These are phyloP conservation scores for Erpornis zantholeuca DNA, from an alignment of 2,113 vertebrate genomes.

Conservation along the genomic window DNA sequence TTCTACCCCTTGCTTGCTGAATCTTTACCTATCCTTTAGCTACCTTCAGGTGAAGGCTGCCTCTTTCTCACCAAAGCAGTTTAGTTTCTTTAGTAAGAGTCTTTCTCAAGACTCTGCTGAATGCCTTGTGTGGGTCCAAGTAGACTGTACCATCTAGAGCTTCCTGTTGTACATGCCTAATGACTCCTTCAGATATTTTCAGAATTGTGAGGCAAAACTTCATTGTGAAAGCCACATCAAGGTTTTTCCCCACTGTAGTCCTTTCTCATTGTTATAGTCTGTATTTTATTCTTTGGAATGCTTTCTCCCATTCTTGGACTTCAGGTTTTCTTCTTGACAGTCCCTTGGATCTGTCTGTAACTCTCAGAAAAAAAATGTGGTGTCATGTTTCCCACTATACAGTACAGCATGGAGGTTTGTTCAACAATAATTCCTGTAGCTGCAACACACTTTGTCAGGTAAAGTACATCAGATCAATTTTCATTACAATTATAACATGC, in stretches of 20 bases:
- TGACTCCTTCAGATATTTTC: not conserved
- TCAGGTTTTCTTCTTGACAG: not conserved
- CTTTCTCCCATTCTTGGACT: not conserved
- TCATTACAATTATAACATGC: not conserved
- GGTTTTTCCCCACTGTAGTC: not conserved
- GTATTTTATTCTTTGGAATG: not conserved
- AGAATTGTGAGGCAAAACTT: not conserved
- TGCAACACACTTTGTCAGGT: not conserved
- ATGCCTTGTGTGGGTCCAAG: not conserved
- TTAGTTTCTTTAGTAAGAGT: not conserved
- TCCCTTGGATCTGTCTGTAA: not conserved
- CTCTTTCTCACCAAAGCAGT: not conserved
- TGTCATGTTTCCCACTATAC: not conserved
- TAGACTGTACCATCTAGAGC: not conserved
- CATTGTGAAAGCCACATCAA: not conserved
- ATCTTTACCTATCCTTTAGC: not conserved
- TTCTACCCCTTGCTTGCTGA: not conserved
- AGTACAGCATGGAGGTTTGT: not conserved
- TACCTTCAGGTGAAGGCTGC: not conserved
- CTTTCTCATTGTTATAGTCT: not conserved
- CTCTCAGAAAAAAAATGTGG: not conserved
- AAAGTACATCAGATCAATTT: not conserved
- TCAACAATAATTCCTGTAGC: not conserved
- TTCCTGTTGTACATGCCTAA: not conserved
- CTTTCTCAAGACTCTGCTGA: not conserved